Evolutionary conservation across 2,113 vertebrate species (phyloP), one percentile per base, ranked within the genome.

Genomic region (Ailurus styani): DNA sequence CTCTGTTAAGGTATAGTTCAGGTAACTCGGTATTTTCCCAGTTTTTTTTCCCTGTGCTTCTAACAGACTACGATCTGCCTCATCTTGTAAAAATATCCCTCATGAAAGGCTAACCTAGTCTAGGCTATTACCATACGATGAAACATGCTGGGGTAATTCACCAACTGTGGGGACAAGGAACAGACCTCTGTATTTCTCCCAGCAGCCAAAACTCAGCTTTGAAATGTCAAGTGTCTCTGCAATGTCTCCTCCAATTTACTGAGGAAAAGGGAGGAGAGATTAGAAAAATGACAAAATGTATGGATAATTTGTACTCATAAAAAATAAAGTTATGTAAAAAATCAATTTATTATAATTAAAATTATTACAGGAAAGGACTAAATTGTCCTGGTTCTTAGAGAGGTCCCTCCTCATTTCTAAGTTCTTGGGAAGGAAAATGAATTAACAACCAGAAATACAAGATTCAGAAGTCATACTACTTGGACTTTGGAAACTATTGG

Each of bases 161-260:
- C 27, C 3, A 15, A 64, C n/a, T 62, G 1, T 10, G 20, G 54
- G 12, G 40, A 34, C 9, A 40, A 60, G 50, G 29, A 81, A 72
- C 11, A 82, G 83, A 72, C 21, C 8, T 78, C 60, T 11, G 9
- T 29, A 57, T 79, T 90, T 55, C 66, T 84, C 23, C 54, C 21
- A 12, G 60, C 5, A 88, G 45, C 47, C 34, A 60, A 57, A 95
- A n/a, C 5, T 20, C 6, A 62, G 66, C 37, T 87, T 86, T 84
- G 23, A 91, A 93, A 97, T 95, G 81, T 64, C 92, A 93, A 90
- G 81, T 64, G 14, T 55, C 79, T 70, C 54, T n/a, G 12, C 25
- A 70, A 52, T 37, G 50, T 45, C 14, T 40, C 7, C 27, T 90
- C 68, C n/a, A 90, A 64, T 73, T 84, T 79, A 23, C 70, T 84